Evolutionary conservation across 2,113 vertebrate species (phyloP).

Genomic region (Tetrao urogallus): DNA sequence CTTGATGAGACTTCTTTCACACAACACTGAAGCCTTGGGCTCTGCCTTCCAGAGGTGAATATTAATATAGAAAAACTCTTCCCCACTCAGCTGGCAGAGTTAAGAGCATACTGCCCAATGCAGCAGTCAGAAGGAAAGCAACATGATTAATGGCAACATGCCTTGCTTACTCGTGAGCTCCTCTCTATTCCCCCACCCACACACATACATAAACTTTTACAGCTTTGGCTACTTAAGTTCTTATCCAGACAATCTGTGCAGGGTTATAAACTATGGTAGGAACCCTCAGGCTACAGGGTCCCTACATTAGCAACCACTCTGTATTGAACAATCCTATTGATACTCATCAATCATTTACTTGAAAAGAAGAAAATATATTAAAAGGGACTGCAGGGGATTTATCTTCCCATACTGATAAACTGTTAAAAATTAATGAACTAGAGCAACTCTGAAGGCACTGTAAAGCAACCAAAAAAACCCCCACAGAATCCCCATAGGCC

Average conservation of each 20-base stretch:
- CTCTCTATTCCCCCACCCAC: neutral
- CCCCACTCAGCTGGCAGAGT: neutral
- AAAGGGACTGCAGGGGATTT: conserved; percentile 76
- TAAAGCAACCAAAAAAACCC: conserved; percentile 16
- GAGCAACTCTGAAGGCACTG: conserved; percentile 56
- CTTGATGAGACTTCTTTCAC: neutral
- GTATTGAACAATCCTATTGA: conserved; percentile 67
- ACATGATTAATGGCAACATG: conserved; percentile 46
- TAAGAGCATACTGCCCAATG: neutral
- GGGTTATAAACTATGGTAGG: conserved; percentile 66
- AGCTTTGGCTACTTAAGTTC: conserved; percentile 60
- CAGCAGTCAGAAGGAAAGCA: conserved; percentile 2
- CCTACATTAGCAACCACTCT: conserved; percentile 71
- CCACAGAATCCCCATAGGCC: conserved; percentile 32
- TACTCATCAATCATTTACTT: conserved; percentile 81
- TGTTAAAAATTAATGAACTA: conserved; percentile 79
- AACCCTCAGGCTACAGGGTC: conserved; percentile 61
- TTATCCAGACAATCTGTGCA: conserved; percentile 21
- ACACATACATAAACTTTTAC: conserved; percentile 44
- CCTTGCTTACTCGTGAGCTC: conserved; percentile 15
- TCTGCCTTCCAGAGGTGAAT: neutral
- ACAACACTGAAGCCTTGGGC: neutral
- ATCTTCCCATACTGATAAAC: conserved; percentile 76
- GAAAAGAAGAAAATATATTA: conserved; percentile 78
- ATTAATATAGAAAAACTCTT: neutral